Evolutionary conservation across 2,113 vertebrate species (phyloP), one percentile per base, ranked within the genome.

Genomic region (Pteropus alecto): DNA sequence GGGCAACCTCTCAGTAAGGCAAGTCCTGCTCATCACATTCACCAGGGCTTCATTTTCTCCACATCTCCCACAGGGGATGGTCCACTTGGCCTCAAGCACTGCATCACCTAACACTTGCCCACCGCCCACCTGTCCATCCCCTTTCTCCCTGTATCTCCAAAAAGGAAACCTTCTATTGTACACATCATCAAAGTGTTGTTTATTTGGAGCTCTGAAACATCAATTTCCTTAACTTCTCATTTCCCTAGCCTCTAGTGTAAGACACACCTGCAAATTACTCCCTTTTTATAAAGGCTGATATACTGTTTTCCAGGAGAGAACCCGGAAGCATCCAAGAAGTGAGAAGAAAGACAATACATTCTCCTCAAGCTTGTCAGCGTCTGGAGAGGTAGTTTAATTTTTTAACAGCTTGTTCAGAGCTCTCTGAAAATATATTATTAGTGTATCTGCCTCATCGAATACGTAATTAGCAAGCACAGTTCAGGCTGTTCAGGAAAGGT

Each of bases 371-470:
- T 73, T 18, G 30, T 84, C 92, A 51, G 92, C 1, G 0, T 87
- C 74, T 89, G 87, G n/a, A 81, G 73, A 70, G 35, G 30, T 30
- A 51, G 71, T 79, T 93, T 58, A 84, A 95, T 95, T 81, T 97
- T 92, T 96, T 78, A 97, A 92, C 92, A 87, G 79, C 84, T 94
- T 67, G 0, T 90, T 79, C 1, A 0, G 48, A 95, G 84, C 51
- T 60, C 81, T 97, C 56, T 94, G 93, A 96, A 94, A 88, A 87
- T 67, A 68, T 46, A 94, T 90, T 61, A 89, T 94, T 77, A 92
- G 87, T 28, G 21, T 74, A 84, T 60, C 84, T 71, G 68, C 61
- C 79, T 96, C 67, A 15, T 60, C 7, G 0, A 61, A 65, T 56
- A 82, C 13, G 46, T 94, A 95, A 96, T 90, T 87, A 96, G 93